These are phyloP conservation scores for Bothrops jararaca DNA, from an alignment of 2,113 vertebrate genomes.

Conservation along the genomic window DNA sequence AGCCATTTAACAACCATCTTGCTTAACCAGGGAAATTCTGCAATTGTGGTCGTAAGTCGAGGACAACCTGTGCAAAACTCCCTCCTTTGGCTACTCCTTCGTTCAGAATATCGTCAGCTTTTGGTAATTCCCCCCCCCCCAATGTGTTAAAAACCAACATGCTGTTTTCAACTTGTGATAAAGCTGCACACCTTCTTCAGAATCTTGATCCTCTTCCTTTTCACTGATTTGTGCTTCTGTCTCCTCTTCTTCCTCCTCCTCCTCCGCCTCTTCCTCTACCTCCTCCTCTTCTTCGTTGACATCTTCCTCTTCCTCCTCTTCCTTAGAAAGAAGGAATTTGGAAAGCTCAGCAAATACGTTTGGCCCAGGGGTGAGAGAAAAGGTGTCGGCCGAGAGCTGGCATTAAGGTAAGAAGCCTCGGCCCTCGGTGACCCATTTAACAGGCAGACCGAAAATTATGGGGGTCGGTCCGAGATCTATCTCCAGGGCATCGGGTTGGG, in stretches of 20 bases:
- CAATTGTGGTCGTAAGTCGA: no score
- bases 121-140: neutral
- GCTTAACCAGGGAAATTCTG: no score
- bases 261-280: slow-evolving; percentile 51
- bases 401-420: neutral
- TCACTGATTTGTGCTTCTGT: slow-evolving; percentile 75
- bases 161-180: neutral
- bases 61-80: no score
- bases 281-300: slow-evolving; percentile 53
- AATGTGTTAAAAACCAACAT: neutral
- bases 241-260: slow-evolving; percentile 55
- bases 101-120: no score
- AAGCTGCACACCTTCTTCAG: slow-evolving; percentile 80
- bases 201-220: slow-evolving; percentile 82
- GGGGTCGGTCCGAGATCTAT: neutral
- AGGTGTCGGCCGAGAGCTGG: neutral
- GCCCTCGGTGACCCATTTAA: neutral
- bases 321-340: slow-evolving; percentile 53
- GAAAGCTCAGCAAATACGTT: slow-evolving; percentile 25
- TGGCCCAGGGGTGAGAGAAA: neutral
- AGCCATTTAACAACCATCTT: no score
- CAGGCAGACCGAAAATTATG: neutral
- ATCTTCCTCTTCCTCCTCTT: slow-evolving; percentile 57
- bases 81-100: no score
- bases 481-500: neutral